phyloP scores from a whole-genome alignment of 2,797 vertebrate species.

The Carduelis carduelis region DNA sequence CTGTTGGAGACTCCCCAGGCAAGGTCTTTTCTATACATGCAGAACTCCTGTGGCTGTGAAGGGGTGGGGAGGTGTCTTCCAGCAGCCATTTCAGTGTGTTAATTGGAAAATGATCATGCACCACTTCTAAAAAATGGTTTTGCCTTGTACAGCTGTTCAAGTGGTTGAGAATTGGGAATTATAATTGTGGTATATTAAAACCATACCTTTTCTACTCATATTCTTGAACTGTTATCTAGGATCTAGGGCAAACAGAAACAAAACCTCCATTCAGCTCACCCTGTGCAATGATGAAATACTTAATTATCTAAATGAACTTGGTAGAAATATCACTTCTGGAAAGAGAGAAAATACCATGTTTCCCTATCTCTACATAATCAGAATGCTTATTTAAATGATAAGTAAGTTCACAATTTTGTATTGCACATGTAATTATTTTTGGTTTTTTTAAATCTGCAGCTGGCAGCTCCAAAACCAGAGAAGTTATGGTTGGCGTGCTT shows the following conservation, averaged over 20 bases:
- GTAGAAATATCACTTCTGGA: background rate
- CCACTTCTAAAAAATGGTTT: background rate
- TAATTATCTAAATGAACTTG: background rate
- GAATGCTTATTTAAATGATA: background rate
- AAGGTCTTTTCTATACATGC: background rate
- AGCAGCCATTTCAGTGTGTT: background rate
- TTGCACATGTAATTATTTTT: background rate
- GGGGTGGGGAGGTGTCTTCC: background rate
- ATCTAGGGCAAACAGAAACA: background rate
- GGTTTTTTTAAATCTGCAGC: background rate
- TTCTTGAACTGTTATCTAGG: background rate
- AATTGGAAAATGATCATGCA: background rate
- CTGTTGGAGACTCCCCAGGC: background rate
- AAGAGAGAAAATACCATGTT: background rate
- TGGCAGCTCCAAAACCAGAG: background rate
- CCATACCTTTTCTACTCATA: background rate
- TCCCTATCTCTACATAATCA: background rate
- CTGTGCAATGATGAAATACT: background rate
- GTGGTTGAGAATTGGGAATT: background rate
- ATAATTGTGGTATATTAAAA: background rate
- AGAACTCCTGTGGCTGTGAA: background rate
- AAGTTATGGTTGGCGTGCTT: background rate
- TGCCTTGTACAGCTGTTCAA: background rate
- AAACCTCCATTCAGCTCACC: background rate
- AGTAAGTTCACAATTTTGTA: background rate